Evolutionary conservation across 2,888 invertebrate genomes (phyloP).

Genomic region (Phorcus lineatus): DNA sequence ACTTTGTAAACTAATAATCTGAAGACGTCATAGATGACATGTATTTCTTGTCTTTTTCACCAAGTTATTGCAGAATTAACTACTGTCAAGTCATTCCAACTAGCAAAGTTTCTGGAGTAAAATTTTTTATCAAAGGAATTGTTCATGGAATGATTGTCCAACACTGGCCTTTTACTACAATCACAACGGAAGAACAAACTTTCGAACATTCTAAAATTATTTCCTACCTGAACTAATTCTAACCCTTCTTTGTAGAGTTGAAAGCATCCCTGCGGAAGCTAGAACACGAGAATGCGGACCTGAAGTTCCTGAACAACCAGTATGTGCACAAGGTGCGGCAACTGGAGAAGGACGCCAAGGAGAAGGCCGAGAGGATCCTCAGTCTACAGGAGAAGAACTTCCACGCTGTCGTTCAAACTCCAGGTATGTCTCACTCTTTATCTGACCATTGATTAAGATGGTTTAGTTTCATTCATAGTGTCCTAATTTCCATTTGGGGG

Average conservation of each 20-base stretch:
- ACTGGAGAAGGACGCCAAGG: conserved; percentile 81
- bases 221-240: too few species aligned
- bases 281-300: conserved; percentile 78
- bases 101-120: too few species aligned
- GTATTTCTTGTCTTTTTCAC: too few species aligned
- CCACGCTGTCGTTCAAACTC: conserved; percentile 76
- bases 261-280: conserved; percentile 79
- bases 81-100: too few species aligned
- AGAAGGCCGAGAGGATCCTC: conserved; percentile 78
- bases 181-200: too few species aligned
- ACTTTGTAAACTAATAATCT: not conserved
- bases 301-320: conserved; percentile 79
- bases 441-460: not conserved
- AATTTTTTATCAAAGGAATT: too few species aligned
- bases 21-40: too few species aligned
- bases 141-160: too few species aligned
- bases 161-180: too few species aligned
- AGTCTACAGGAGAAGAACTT: conserved; percentile 77
- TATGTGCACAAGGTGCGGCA: conserved; percentile 80
- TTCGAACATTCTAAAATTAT: too few species aligned
- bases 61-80: too few species aligned
- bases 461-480: not conserved
- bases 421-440: conserved; percentile 58
- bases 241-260: conserved; percentile 61
- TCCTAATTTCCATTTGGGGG: not conserved